phyloP scores from a whole-genome alignment of 2,113 vertebrate species.

The Cebus imitator region DNA sequence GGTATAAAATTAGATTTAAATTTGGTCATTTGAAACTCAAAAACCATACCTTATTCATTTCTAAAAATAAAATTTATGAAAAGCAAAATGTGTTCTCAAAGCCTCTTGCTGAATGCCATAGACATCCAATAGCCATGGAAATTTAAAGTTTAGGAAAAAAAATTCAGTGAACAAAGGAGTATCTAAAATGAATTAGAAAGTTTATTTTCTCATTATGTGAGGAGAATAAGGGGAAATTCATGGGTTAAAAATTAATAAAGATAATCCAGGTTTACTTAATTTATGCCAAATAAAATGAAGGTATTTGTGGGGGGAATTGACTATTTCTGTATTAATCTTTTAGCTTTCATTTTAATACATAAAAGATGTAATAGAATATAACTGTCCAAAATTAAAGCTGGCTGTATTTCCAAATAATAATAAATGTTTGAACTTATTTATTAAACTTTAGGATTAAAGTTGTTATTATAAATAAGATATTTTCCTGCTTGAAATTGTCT shows the following conservation, averaged over 20 bases:
- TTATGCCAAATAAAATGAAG: not conserved
- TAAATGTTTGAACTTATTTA: not conserved
- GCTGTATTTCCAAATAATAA: not conserved
- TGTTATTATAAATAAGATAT: not conserved
- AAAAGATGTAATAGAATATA: not conserved
- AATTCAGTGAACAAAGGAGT: not conserved
- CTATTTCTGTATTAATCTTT: not conserved
- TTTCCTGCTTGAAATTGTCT: not conserved
- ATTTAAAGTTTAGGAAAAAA: not conserved
- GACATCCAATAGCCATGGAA: not conserved
- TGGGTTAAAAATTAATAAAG: not conserved
- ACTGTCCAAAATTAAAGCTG: not conserved
- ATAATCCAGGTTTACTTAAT: not conserved
- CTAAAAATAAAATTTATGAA: not conserved
- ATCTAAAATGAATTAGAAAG: not conserved
- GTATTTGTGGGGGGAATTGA: not conserved
- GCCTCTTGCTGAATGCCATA: not conserved
- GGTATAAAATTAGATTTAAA: not conserved
- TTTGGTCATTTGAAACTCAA: constrained; percentile 2
- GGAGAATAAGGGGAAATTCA: not conserved
- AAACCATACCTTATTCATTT: not conserved
- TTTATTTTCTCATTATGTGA: not conserved
- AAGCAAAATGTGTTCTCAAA: not conserved
- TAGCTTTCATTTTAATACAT: not conserved
- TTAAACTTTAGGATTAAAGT: not conserved